Base-by-base conservation (phyloP, 2,113 vertebrate genomes). In the Budorcas taxicolor region DNA sequence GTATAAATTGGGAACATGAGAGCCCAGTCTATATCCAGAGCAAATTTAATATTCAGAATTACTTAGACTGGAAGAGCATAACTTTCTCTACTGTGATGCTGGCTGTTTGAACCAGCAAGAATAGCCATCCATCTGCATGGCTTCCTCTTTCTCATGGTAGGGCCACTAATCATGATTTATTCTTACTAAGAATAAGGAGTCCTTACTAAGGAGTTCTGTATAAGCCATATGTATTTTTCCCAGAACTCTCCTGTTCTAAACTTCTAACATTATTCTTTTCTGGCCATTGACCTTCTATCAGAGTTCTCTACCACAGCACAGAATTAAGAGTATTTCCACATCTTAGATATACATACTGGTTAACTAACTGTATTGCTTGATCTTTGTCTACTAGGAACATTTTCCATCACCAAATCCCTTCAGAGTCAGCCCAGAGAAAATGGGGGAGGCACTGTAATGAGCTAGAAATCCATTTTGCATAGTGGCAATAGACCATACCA, bases 381-480 rank as follows among this genome's bases (percentile, higher is more conserved):
- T 15, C 15, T 58, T 21, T 64, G 10, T 27, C 27, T 80, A 12
- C 3, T 58, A 7, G 27, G 5, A 43, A 4, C 5, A 17, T 31
- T 36, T 71, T 16, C 23, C 5, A 43, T 58, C 33, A 81, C 6
- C 27, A 31, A 6, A 29, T 2, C 8, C 16, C 29, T 90, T 71
- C 64, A 36, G n/a, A 1, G 33, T 82, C 52, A 82, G 5, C n/a
- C 15, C 91, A 53, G 21, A 40, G 16, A 33, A 45, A 27, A 71
- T 1, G 0, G n/a, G 25, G 7, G 25, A 21, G n/a, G 2, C 23
- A 45, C 7, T 43, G 2, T 31, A 27, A 33, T 47, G 31, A 64
- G 19, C 36, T 4, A 58, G 21, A 15, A 47, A 5, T 29, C 9
- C 8, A 53, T 31, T 90, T 93, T 50, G 12, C 14, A 83, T 21